Evolutionary conservation across 2,888 invertebrate genomes (phyloP).

Genomic region (Limenitis camilla): DNA sequence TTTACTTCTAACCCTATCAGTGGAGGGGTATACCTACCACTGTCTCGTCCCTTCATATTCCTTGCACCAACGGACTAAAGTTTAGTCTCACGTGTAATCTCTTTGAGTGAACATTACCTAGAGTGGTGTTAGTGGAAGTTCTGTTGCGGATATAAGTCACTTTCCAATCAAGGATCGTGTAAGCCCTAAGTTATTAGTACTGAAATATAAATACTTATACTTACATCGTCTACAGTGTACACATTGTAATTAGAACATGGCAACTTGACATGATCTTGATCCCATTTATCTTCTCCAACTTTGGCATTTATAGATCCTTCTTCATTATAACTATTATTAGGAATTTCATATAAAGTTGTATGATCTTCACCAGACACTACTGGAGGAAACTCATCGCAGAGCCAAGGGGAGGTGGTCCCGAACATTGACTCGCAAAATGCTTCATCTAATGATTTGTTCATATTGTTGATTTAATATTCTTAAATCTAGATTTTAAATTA

Average conservation of each 20-base stretch:
- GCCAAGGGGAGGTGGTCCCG: not conserved
- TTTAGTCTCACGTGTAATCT: too few relatives aligned
- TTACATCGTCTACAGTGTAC: constrained; percentile 79
- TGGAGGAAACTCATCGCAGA: constrained; percentile 61
- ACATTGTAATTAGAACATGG: constrained; percentile 87
- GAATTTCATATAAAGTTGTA: constrained; percentile 79
- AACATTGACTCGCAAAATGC: not conserved
- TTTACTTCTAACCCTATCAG: too few relatives aligned
- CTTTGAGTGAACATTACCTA: too few relatives aligned
- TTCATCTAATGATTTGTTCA: not conserved
- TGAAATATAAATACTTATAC: constrained; percentile 20
- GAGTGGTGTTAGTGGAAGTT: too few relatives aligned
- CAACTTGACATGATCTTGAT: constrained; percentile 86
- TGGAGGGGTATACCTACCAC: too few relatives aligned
- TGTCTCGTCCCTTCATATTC: too few relatives aligned
- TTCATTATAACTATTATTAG: constrained; percentile 60
- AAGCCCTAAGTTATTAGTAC: too few relatives aligned
- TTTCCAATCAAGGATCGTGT: too few relatives aligned
- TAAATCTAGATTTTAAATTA: too few relatives aligned
- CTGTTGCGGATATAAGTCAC: too few relatives aligned
- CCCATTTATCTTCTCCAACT: constrained; percentile 83
- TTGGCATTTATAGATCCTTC: constrained; percentile 76
- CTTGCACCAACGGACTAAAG: too few relatives aligned
- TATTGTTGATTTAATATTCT: not conserved
- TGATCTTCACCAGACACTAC: constrained; percentile 77